These are phyloP conservation scores for Callosobruchus maculatus DNA, from an alignment of 2,888 invertebrate genomes.

Conservation along the genomic window DNA sequence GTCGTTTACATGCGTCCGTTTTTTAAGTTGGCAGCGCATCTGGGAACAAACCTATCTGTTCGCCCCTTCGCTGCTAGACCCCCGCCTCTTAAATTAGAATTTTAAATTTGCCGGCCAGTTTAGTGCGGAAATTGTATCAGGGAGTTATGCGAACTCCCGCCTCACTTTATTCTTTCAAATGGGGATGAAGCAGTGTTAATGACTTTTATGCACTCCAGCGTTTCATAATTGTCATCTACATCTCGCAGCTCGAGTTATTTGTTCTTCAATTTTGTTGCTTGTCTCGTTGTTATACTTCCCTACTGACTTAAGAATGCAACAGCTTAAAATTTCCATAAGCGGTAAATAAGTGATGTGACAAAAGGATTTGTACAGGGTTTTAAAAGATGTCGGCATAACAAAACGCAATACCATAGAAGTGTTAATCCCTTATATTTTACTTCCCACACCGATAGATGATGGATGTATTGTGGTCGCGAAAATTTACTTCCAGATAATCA, in stretches of 20 bases:
- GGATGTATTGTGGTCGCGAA: too few relatives aligned
- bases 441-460: too few relatives aligned
- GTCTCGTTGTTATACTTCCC: not conserved
- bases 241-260: not conserved
- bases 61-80: not conserved
- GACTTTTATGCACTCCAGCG: not conserved
- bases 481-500: too few relatives aligned
- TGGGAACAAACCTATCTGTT: not conserved
- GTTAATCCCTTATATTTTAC: too few relatives aligned
- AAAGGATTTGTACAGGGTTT: too few relatives aligned
- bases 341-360: too few relatives aligned
- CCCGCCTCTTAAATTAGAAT: not conserved
- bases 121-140: not conserved
- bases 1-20: too few relatives aligned
- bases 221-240: not conserved
- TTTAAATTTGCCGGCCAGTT: not conserved
- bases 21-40: too few relatives aligned
- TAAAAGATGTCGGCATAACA: too few relatives aligned
- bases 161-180: not conserved
- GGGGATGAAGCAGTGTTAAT: not conserved
- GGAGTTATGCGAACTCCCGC: too few relatives aligned
- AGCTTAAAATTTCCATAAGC: not conserved
- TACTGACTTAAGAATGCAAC: not conserved
- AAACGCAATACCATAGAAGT: too few relatives aligned
- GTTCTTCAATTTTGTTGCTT: not conserved